A percentile compares a stretch with the other conserved stretches of the same genome.
phyloP scores from a whole-genome alignment of 1,140 invertebrate species.

The Cecropterus lyciades region DNA sequence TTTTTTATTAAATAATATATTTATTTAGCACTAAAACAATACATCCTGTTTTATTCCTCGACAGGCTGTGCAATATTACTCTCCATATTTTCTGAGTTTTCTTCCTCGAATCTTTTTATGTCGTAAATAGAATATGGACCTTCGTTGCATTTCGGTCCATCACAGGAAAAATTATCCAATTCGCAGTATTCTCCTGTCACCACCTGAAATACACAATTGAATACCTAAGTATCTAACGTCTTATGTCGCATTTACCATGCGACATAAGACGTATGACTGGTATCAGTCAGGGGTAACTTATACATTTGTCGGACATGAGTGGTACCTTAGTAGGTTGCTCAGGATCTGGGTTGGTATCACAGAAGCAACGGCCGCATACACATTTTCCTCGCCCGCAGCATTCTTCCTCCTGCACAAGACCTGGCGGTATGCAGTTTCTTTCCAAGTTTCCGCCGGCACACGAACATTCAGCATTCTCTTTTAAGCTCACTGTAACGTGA shows the following conservation, averaged over 20 bases:
- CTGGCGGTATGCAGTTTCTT: slow-evolving; percentile 53
- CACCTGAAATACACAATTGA: slow-evolving; percentile 78
- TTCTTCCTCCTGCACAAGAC: slow-evolving; percentile 41
- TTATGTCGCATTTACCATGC: too few relatives aligned
- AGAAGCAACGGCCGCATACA: slow-evolving; percentile 67
- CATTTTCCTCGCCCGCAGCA: slow-evolving; percentile 68
- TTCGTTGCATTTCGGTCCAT: slow-evolving; percentile 88
- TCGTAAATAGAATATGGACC: slow-evolving; percentile 64
- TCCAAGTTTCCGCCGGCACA: slow-evolving; percentile 51
- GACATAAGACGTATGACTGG: too few relatives aligned
- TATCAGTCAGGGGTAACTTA: too few relatives aligned
- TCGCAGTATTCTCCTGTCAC: slow-evolving; percentile 94
- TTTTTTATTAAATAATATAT: too few relatives aligned
- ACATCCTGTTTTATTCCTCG: slow-evolving; percentile 24
- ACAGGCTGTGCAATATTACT: slow-evolving; percentile 34
- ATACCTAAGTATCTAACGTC: too few relatives aligned
- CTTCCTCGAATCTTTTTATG: slow-evolving; percentile 38
- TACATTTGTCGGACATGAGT: not conserved
- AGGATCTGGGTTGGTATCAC: slow-evolving; percentile 54
- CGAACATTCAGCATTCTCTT: slow-evolving; percentile 66
- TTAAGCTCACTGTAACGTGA: slow-evolving; percentile 61
- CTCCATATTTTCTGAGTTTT: slow-evolving; percentile 17
- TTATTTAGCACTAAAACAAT: not conserved
- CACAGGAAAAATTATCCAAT: slow-evolving; percentile 97
- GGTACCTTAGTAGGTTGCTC: slow-evolving; percentile 65